Conservation (phyloP, 2,797 vertebrate species). For the Podargus strigoides region DNA sequence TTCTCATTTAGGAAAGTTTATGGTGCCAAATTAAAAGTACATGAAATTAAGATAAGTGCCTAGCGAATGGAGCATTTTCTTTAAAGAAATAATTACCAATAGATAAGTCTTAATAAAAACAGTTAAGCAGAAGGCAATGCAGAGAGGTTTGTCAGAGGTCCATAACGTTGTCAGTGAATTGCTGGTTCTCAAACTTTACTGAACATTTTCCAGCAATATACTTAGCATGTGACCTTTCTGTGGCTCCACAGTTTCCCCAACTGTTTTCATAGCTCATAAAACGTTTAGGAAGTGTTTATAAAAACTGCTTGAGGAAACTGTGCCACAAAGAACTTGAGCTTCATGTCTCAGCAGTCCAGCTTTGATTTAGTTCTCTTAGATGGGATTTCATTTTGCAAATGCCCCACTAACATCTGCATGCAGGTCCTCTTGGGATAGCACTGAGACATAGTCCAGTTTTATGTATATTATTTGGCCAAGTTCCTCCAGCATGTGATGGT, state of each 20-base stretch:
- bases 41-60: not conserved
- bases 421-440: constrained; percentile 62
- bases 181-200: constrained; percentile 14
- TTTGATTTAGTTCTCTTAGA: constrained; percentile 70
- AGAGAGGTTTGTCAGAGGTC: not conserved
- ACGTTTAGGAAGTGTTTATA: constrained; percentile 73
- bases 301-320: constrained; percentile 69
- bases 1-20: not conserved
- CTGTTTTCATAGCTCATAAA: constrained; percentile 76
- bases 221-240: constrained; percentile 69
- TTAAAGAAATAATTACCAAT: not conserved
- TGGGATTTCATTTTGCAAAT: constrained; percentile 66
- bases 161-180: not conserved
- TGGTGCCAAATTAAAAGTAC: not conserved
- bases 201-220: constrained; percentile 62
- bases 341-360: constrained; percentile 62
- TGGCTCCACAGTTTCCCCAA: constrained; percentile 65
- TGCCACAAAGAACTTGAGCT: constrained; percentile 71
- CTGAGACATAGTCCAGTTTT: constrained; percentile 58
- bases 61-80: not conserved
- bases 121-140: not conserved
- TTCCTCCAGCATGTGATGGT: constrained; percentile 69
- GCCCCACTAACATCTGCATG: constrained; percentile 75
- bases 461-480: constrained; percentile 70
- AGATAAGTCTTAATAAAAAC: constrained; percentile 34